Evolutionary conservation across 2,797 vertebrate species (phyloP), one percentile per base, ranked within the genome.

Genomic region (Menidia menidia): DNA sequence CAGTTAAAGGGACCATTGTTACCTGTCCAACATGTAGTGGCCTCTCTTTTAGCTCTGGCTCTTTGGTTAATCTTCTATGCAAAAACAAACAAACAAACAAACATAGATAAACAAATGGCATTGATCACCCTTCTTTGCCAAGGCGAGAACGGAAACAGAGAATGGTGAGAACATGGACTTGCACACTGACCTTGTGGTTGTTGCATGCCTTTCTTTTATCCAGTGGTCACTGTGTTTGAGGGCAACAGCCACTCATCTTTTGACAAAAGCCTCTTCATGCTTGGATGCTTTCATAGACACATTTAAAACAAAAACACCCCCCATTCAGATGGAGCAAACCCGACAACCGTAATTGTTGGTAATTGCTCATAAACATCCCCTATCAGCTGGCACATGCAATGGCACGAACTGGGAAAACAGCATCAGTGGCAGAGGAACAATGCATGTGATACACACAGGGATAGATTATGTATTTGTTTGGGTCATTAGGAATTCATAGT

Each of bases 311-410:
- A 71, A 68, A 53, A 63, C 50, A 52, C 19, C 77, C 78, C 71
- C 72, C 59, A 74, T 77, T 76, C 73, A 85, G 86, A 85, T 55
- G 44, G 62, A 52, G 66, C 47, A 54, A 75, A 33, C 62, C 66
- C n/a, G 60, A 82, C 65, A 63, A 63, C 63, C 51, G 6, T 82
- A 80, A 86, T 88, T 89, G 78, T 78, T 75, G 72, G 73, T 90
- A 88, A 92, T 90, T 90, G 81, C 87, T 89, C 65, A 81, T 88
- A 86, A 88, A 85, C 85, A 81, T 87, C 68, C 69, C 51, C 72
- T 73, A 77, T 87, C 84, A 80, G 87, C 60, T 75, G 86, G 72
- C 85, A 80, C 81, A 86, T 81, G 85, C 41, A 5, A 79, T 67
- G 71, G 76, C 78, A 85, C 44, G 70, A 81, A 87, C 30, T 4